Base-by-base conservation (phyloP, 2,888 invertebrate genomes). In the Thysanoteuthis rhombus region DNA sequence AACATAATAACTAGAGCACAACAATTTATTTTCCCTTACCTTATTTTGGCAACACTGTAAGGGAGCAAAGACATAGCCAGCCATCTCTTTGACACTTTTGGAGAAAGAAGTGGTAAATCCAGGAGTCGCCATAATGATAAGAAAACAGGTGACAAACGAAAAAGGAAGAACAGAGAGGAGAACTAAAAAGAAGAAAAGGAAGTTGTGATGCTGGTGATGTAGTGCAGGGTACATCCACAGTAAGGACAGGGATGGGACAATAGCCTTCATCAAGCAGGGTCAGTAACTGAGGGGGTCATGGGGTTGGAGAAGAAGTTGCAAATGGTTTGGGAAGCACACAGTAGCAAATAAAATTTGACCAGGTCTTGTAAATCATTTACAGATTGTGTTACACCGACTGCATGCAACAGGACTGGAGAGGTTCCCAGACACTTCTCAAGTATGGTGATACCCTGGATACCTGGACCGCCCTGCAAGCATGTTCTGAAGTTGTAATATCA, bases 51-150 rank as follows among this genome's bases (percentile, higher is more conserved):
- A 91, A 40, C 91, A 91, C 42, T 91, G 91, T 91, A 91, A 91
- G 28, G 91, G 91, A 32, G 91, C 32, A 39, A 91, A 91, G 91
- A 91, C 91, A 40, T 91, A 91, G 42, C 91, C 91, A 0, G 91
- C 91, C 91, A 91, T 91, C 91, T 91, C 40, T 91, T 91, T 91
- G 91, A 91, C 91, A 91, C 91, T 91, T 40, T 91, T 91, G 28
- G 91, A 91, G n/a, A 91, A 39, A 42, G 91, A 91, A 91, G 42
- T 42, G 91, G 91, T 91, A 91, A 91, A 91, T 91, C 91, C 91
- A 40, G 91, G 32, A 39, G 91, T 91, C 32, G 91, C 91, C 91
- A 91, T 91, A 42, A 40, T 42, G 5, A 32, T 12, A 22, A 90
- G 39, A 25, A 40, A 91, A 42, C 39, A 91, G 75, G 75, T n/a